These are phyloP conservation scores for Danio kyathit DNA, from an alignment of 2,797 vertebrate genomes.

Conservation along the genomic window DNA sequence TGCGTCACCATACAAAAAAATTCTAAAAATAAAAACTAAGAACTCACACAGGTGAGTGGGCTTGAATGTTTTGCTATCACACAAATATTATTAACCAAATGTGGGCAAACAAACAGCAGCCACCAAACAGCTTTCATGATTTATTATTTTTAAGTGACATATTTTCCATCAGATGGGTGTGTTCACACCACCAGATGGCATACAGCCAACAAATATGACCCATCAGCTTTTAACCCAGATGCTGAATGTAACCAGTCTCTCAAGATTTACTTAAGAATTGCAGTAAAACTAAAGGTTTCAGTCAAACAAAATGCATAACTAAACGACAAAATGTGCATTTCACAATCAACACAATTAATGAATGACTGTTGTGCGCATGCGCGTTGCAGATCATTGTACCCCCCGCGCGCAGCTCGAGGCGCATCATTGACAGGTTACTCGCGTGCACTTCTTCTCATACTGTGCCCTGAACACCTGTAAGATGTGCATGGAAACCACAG, in stretches of 20 bases:
- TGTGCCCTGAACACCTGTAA: conserved; percentile 23
- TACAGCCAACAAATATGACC: not conserved
- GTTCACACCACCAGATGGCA: conserved; percentile 11
- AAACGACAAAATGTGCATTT: not conserved
- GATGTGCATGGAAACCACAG: conserved; percentile 16
- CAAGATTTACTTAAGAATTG: not conserved
- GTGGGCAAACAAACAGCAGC: not conserved
- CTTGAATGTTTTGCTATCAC: too few species aligned
- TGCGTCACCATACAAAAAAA: too few species aligned
- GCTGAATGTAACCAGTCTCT: too few species aligned
- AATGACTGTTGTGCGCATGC: conserved; percentile 27
- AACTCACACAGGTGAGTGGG: too few species aligned
- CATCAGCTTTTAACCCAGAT: not conserved
- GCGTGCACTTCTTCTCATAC: conserved; percentile 10
- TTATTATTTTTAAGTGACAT: not conserved
- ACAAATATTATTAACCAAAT: not conserved
- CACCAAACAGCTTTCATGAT: not conserved
- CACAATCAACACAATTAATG: not conserved
- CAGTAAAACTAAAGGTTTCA: not conserved
- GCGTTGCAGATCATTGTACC: not conserved
- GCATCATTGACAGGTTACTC: conserved; percentile 28
- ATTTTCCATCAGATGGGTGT: not conserved
- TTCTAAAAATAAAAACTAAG: too few species aligned
- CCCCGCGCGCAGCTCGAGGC: not conserved
- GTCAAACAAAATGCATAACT: not conserved